These are phyloP conservation scores for Nanger granti DNA, from an alignment of 2,113 vertebrate species.

Conservation along the genomic window DNA sequence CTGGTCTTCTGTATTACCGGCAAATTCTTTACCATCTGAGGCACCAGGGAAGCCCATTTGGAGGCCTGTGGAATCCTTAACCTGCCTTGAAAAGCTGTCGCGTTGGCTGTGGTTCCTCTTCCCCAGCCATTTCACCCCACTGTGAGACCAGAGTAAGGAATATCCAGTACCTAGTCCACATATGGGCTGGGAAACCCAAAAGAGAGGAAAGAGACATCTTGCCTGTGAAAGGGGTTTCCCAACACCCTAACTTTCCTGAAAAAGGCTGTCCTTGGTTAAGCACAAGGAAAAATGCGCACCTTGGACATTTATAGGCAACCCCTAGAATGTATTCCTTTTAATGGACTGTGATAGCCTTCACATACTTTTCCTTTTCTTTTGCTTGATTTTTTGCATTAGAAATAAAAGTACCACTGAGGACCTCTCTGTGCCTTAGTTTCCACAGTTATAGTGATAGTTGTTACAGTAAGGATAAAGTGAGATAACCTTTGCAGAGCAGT, in stretches of 20 bases:
- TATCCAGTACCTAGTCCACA: not conserved
- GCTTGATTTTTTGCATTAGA: not conserved
- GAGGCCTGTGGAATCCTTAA: not conserved
- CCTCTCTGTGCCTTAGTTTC: not conserved
- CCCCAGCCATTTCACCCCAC: not conserved
- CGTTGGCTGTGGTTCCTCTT: not conserved
- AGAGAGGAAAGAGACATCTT: not conserved
- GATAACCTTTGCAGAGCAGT: not conserved
- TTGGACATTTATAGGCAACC: not conserved
- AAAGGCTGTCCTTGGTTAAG: not conserved
- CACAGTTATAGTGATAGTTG: not conserved
- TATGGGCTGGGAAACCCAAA: not conserved
- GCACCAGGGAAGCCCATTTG: not conserved
- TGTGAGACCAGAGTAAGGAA: not conserved
- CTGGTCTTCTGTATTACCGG: not conserved
- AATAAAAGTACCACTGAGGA: not conserved
- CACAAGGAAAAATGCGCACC: not conserved
- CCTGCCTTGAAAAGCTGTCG: not conserved
- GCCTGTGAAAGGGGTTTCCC: not conserved
- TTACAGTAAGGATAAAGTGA: not conserved
- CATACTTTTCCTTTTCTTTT: not conserved
- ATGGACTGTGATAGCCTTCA: not conserved
- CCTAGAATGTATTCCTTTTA: not conserved
- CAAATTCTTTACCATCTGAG: not conserved
- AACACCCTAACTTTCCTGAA: not conserved